These are phyloP conservation scores for Papilio dardanus DNA, from an alignment of 1,140 invertebrate species.

Conservation along the genomic window DNA sequence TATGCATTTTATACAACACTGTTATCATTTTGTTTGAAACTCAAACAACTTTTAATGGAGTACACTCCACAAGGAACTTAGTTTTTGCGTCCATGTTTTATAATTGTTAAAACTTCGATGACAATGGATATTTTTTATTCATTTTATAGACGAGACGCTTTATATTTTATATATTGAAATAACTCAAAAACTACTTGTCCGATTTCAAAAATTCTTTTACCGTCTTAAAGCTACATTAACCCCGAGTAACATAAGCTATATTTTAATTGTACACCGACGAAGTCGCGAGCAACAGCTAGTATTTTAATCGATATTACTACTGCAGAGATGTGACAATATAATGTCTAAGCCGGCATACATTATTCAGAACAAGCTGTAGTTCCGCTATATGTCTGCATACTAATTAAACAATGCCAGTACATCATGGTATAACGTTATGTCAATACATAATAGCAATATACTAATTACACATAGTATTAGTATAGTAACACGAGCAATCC, in stretches of 20 bases:
- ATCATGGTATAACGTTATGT: neutral
- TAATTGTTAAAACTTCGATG: neutral
- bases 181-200: too few relatives aligned
- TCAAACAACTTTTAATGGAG: constrained; percentile 13
- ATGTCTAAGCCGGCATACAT: neutral
- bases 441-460: neutral
- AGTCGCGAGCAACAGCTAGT: too few relatives aligned
- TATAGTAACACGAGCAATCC: too few relatives aligned
- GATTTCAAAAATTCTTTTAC: too few relatives aligned
- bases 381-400: neutral
- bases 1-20: neutral
- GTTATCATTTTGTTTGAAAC: constrained; percentile 1
- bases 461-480: neutral
- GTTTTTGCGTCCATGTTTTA: constrained; percentile 5
- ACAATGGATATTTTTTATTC: neutral
- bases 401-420: neutral
- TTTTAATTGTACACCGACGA: too few relatives aligned
- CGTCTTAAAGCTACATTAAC: too few relatives aligned
- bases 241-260: too few relatives aligned
- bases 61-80: neutral
- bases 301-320: too few relatives aligned
- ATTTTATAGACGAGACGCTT: neutral
- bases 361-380: neutral
- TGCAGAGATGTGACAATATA: neutral
- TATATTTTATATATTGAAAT: too few relatives aligned